phyloP scores from a whole-genome alignment of 2,888 invertebrate species.

The Stenodera caucasica region DNA sequence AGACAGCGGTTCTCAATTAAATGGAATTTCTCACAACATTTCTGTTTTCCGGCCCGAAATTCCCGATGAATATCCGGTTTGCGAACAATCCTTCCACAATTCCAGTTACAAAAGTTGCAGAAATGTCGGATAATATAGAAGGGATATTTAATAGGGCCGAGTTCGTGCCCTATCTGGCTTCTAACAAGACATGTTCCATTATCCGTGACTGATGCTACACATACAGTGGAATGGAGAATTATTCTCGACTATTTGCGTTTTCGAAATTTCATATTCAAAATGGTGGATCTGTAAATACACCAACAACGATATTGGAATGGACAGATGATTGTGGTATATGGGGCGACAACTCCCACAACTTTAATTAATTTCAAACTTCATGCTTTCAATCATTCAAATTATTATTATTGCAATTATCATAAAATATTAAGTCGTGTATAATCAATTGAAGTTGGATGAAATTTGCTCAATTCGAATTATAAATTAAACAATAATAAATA shows the following conservation, averaged over 20 bases:
- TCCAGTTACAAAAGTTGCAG: slow-evolving; percentile 11
- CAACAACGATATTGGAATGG: not conserved
- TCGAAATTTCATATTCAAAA: slow-evolving; percentile 7
- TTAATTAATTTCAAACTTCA: not conserved
- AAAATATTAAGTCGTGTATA: not conserved
- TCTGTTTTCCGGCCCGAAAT: too few species aligned
- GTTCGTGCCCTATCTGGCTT: slow-evolving; percentile 30
- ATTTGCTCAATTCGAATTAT: too few species aligned
- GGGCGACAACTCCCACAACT: not conserved
- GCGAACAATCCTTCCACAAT: not conserved
- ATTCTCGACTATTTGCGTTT: slow-evolving; percentile 11
- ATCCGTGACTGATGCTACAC: not conserved
- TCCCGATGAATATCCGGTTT: too few species aligned
- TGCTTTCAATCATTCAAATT: too few species aligned
- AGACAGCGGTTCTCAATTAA: too few species aligned
- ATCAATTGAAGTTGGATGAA: too few species aligned
- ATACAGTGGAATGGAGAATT: not conserved
- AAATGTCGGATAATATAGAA: not conserved
- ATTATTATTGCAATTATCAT: not conserved
- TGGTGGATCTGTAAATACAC: not conserved
- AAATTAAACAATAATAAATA: too few species aligned
- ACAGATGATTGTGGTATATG: not conserved
- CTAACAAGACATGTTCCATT: slow-evolving; percentile 10
- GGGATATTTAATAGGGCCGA: slow-evolving; percentile 18
- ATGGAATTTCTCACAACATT: too few species aligned